These are phyloP conservation scores for Calcarius ornatus DNA, from an alignment of 2,113 vertebrate genomes.

Conservation along the genomic window DNA sequence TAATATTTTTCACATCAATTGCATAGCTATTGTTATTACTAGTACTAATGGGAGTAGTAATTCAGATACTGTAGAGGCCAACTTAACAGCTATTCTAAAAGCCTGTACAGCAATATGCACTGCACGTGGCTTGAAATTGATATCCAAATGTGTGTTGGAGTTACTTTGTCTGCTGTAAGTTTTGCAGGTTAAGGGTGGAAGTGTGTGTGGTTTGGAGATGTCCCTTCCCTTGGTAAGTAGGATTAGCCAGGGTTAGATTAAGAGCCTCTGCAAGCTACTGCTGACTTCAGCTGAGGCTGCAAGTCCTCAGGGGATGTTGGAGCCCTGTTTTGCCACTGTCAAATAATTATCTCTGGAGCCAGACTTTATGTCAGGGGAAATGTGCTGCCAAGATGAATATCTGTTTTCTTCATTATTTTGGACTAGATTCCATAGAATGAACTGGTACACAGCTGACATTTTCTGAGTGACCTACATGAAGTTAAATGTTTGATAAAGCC, in stretches of 20 bases:
- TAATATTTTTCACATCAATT: not conserved
- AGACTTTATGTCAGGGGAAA: not conserved
- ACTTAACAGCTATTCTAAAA: not conserved
- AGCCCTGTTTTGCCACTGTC: not conserved
- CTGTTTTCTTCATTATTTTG: not conserved
- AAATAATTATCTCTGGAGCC: not conserved
- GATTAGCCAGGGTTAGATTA: not conserved
- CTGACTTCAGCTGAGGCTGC: not conserved
- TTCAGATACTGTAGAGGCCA: not conserved
- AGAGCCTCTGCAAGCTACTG: not conserved
- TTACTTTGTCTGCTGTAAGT: fast-evolving
- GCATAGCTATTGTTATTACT: not conserved
- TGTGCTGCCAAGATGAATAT: not conserved
- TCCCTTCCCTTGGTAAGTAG: not conserved
- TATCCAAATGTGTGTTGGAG: not conserved
- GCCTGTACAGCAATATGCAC: not conserved
- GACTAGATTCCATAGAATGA: not conserved
- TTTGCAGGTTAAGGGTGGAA: not conserved
- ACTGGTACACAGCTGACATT: not conserved
- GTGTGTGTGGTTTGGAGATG: not conserved
- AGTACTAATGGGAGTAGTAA: not conserved
- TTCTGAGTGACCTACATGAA: not conserved
- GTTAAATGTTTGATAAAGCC: not conserved
- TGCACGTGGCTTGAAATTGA: not conserved
- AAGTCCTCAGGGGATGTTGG: not conserved